Conservation (phyloP, 2,797 vertebrate genomes). For the Muraenolepis orangiensis region DNA sequence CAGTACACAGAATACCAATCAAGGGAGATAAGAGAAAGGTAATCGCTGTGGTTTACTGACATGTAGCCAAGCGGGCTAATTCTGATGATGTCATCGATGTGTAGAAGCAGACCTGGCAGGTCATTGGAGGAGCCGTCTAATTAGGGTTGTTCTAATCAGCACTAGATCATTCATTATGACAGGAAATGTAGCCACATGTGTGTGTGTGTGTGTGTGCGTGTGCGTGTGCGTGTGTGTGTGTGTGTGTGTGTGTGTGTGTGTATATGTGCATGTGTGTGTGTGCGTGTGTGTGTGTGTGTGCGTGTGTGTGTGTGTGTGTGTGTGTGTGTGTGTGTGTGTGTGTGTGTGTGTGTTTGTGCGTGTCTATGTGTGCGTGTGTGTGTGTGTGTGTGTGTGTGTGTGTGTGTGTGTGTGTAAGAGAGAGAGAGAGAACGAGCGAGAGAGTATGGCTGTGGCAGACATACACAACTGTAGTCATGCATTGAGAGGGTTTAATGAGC, state of each 20-base stretch:
- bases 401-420: conserved; percentile 2
- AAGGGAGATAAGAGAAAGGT: not conserved
- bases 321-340: conserved; percentile 30
- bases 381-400: conserved; percentile 34
- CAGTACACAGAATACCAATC: not conserved
- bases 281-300: conserved; percentile 8
- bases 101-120: conserved; percentile 29
- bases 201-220: conserved; percentile 14
- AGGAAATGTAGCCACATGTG: conserved; percentile 1
- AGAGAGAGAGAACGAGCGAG: conserved; percentile 1
- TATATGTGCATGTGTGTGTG: conserved; percentile 32
- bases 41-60: conserved; percentile 9
- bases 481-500: conserved; percentile 77
- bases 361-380: conserved; percentile 4
- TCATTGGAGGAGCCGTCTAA: conserved; percentile 67
- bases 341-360: conserved; percentile 25
- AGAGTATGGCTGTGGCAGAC: conserved; percentile 18
- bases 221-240: conserved; percentile 32
- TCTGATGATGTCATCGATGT: conserved; percentile 20
- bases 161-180: conserved; percentile 75
- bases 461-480: conserved; percentile 60
- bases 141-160: conserved; percentile 59
- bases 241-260: not conserved
- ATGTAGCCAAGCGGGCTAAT: conserved; percentile 10
- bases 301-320: conserved; percentile 25